A percentile compares a stretch with the other conserved stretches of the same genome.
phyloP scores from a whole-genome alignment of 2,888 invertebrate genomes.

The Limnephilus rhombicus region DNA sequence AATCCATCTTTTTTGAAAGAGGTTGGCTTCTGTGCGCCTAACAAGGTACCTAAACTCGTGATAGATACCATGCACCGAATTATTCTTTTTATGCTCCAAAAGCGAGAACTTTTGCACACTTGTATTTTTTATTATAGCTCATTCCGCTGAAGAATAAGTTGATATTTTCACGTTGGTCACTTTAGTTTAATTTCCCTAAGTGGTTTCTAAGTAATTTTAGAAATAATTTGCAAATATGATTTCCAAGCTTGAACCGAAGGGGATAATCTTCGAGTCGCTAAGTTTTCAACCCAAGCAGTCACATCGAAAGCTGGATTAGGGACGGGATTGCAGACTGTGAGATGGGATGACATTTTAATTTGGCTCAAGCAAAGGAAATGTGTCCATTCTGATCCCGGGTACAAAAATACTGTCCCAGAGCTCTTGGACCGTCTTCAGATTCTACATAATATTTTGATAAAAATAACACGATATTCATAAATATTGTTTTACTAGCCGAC shows the following conservation, averaged over 20 bases:
- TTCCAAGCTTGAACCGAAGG: not conserved
- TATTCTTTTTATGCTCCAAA: too few relatives aligned
- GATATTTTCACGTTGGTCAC: not conserved
- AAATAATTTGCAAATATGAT: not conserved
- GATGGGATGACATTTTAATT: constrained; percentile 14
- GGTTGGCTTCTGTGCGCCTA: too few relatives aligned
- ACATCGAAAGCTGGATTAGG: not conserved
- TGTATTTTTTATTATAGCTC: too few relatives aligned
- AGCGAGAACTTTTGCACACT: too few relatives aligned
- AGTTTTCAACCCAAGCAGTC: not conserved
- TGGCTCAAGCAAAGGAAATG: not conserved
- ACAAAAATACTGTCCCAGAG: not conserved
- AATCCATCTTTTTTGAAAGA: too few relatives aligned
- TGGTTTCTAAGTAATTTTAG: not conserved
- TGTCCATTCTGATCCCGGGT: not conserved
- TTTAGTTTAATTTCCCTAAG: not conserved
- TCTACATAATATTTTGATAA: not conserved
- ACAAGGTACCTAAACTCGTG: too few relatives aligned
- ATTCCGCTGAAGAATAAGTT: not conserved
- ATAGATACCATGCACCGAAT: too few relatives aligned
- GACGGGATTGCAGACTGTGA: not conserved
- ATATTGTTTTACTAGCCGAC: too few relatives aligned
- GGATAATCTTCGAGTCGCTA: not conserved
- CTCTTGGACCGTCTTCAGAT: not conserved
- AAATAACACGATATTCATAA: not conserved